Evolutionary conservation across 2,797 vertebrate genomes (phyloP), one percentile per base, ranked within the genome.

Genomic region (Sebastes vulpes): DNA sequence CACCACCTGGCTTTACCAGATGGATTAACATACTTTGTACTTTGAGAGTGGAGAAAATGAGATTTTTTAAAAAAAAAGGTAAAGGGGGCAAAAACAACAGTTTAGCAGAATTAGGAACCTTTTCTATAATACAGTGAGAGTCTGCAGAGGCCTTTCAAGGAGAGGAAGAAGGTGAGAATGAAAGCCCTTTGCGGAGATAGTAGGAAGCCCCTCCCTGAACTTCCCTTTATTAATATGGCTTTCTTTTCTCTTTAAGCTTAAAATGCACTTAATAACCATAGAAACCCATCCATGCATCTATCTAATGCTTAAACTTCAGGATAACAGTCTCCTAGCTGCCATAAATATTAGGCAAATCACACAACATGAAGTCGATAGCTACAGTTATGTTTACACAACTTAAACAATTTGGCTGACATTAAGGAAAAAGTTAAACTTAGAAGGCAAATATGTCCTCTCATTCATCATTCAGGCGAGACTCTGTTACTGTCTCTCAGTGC

Each of bases 21-120:
- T 76, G 81, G 86, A 84, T 86, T 82, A 14, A 67, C 38, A 69
- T 54, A 79, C 53, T 72, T 82, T 77, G 66, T 46, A 74, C 32
- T 75, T 76, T 72, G 54, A 67, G 53, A 56, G 16, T 12, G 11
- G 10, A n/a, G 32, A 65, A 59, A 66, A 75, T 20, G 1, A 12
- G 50, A 61, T 46, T 38, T 38, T 2, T 4, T 16, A 26, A 42
- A 42, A 38, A 52, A 76, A 73, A 48, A 14, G 6, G n/a, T n/a
- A 46, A 72, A 48, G 31, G 18, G 3, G 7, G 12, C 12, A 65
- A 29, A 76, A 67, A 63, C 54, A 73, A 59, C 16, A 52, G 59
- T 67, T 67, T 11, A 52, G 1, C 11, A 42, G 52, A 28, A 78
- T 56, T 70, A 64, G 29, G 57, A 74, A 28, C 2, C 3, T 1